Base-by-base conservation (phyloP, 2,797 vertebrate species). In the Sebastes iracundus region DNA sequence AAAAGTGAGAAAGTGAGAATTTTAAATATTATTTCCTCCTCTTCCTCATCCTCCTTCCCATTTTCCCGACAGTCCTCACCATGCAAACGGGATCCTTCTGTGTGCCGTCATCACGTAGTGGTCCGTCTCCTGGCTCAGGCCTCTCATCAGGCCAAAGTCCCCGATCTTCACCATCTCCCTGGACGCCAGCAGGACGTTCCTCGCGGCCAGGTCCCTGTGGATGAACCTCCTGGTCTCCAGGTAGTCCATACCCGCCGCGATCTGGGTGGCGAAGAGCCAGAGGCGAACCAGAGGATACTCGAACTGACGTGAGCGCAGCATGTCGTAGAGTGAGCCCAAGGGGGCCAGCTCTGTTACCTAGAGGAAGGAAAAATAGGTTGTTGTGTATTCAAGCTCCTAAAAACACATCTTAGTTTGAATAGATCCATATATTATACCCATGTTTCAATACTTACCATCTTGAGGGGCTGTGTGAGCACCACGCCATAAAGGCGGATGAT, bases 91-190 rank as follows among this genome's bases (percentile, higher is more conserved):
- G 81, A 98, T 97, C 38, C 96, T 95, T 16, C 89, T 95, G 83
- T 97, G 96, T 0, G 97, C 95, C 0, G 94, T 93, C 97, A 98
- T 98, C 83, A 98, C 79, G 14, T 98, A 98, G 66, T 97, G 97
- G 75, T 97, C 96, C 0, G 23, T 75, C 23, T 97, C 93, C 0
- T 92, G 90, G 46, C 82, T 83, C 81, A 98, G 92, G 0, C 96
- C 95, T 71, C 97, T 93, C 96, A 97, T 97, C 60, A 99, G 92
- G 11, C 97, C 97, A 3, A 99, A 99, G 92, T 99, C 97, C 0
- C 96, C 97, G 4, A 98, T 97, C 90, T 98, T 98, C 56, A 96
- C 95, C 6, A 87, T 86, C 25, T 97, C 95, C 42, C 90, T 94
- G 1, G 96, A 93, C 0, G 96, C 93, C 86, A 98, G 90, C 59